Evolutionary conservation across 2,888 invertebrate genomes (phyloP).

Genomic region (Trachelus tabidus): DNA sequence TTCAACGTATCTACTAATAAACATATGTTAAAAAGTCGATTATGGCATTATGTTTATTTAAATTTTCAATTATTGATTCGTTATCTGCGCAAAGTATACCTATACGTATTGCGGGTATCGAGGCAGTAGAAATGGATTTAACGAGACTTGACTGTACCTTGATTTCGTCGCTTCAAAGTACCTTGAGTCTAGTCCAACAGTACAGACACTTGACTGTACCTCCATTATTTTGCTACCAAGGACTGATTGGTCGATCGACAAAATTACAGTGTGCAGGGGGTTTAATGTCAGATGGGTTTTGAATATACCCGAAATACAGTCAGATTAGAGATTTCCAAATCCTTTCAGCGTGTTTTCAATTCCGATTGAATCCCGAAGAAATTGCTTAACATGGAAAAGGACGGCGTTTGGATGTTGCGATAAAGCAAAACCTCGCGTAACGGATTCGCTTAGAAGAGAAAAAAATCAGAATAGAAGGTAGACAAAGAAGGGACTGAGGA

Average conservation of each 20-base stretch:
- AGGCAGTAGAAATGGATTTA: no score
- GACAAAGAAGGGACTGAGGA: not conserved
- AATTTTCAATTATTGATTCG: no score
- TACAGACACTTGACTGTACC: no score
- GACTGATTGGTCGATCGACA: not conserved
- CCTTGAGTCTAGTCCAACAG: no score
- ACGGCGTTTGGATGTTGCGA: not conserved
- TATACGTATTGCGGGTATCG: no score
- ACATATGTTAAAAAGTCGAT: no score
- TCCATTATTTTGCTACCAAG: no score
- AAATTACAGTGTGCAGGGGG: not conserved
- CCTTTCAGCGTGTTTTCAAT: not conserved
- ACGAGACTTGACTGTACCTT: no score
- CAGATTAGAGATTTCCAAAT: not conserved
- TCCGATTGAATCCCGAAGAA: not conserved
- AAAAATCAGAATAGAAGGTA: not conserved
- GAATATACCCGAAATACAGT: not conserved
- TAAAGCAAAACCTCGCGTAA: not conserved
- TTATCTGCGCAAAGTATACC: no score
- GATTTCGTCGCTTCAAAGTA: no score
- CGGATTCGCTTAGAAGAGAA: not conserved
- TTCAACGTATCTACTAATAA: no score
- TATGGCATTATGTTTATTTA: no score
- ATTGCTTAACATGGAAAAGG: not conserved
- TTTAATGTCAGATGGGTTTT: not conserved